Evolutionary conservation across 2,888 invertebrate genomes (phyloP).

Genomic region (Nycteola revayana): DNA sequence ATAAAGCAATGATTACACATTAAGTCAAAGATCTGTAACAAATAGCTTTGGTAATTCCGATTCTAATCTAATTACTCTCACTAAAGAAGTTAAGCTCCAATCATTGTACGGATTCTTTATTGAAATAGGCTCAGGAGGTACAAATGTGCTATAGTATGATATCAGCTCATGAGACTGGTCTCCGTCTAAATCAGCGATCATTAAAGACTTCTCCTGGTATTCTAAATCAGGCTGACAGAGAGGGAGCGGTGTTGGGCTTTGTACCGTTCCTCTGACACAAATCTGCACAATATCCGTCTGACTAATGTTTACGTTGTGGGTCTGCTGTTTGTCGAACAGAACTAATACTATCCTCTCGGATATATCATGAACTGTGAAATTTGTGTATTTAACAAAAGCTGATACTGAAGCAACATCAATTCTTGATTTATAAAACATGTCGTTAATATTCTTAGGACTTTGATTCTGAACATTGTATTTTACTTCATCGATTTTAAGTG

Average conservation of each 20-base stretch:
- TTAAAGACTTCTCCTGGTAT: slow-evolving; percentile 87
- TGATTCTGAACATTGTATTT: slow-evolving; percentile 69
- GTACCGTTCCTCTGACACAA: slow-evolving; percentile 75
- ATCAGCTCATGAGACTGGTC: slow-evolving; percentile 90
- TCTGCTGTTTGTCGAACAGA: slow-evolving; percentile 88
- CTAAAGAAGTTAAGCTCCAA: slow-evolving; percentile 86
- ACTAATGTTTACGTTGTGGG: slow-evolving; percentile 89
- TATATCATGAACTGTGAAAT: slow-evolving; percentile 80
- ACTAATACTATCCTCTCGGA: slow-evolving; percentile 89
- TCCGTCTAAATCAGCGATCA: slow-evolving; percentile 88
- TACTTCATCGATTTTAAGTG: slow-evolving; percentile 69
- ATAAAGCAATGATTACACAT: slow-evolving; percentile 21
- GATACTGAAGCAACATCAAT: slow-evolving; percentile 68
- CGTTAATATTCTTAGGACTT: slow-evolving; percentile 69
- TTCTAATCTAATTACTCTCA: slow-evolving; percentile 86
- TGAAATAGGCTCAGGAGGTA: slow-evolving; percentile 60
- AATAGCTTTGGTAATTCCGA: slow-evolving; percentile 88
- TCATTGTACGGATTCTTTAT: slow-evolving; percentile 63
- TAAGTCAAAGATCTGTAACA: slow-evolving; percentile 60
- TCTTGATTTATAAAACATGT: slow-evolving; percentile 61
- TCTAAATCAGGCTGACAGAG: slow-evolving; percentile 89
- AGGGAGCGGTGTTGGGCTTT: slow-evolving; percentile 52
- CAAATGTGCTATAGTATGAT: slow-evolving; percentile 87
- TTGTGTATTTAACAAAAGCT: slow-evolving; percentile 68
- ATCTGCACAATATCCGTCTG: slow-evolving; percentile 89